Evolutionary conservation across 35 echinoderm and acorn worm species (phyloP), one percentile per base, ranked within the genome.

Genomic region (Stichopus chloronotus): DNA sequence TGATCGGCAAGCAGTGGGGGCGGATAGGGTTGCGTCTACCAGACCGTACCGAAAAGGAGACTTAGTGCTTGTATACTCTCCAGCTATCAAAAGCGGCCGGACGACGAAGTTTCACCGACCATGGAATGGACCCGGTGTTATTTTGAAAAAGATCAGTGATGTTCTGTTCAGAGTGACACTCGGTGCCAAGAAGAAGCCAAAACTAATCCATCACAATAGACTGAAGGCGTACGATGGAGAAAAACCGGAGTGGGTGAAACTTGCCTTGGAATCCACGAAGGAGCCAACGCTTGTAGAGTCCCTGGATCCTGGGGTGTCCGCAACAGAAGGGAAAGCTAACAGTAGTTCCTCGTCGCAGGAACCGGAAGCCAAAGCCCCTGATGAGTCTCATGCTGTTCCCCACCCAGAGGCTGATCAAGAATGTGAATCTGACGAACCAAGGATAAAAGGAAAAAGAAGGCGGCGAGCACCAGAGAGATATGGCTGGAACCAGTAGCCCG

Each of bases 81-180:
- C 74, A 19, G 72, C 16, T 21, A 20, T 61, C 5, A 92, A 92
- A 59, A 80, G 82, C 13, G 91, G 91, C 9, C 23, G 20, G 8
- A 80, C 91, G 9, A 24, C 91, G 57, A 92, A 92, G 25, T 57
- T 58, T 21, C 23, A 56, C 57, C 7, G 57, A 58, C 91, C 55
- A 59, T 92, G 91, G 77, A 8, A 79, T 10, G 91, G 91, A 12
- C 91, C 57, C 2, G 74, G 21, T 13, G 52, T 60, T 24, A 58
- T 92, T 54, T 14, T 92, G 2, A 81, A 92, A 54, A 80, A 78
- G 7, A 92, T 92, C 2, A 92, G 82, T 55, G 77, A 92, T 25
- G 21, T 92, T 9, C 56, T 92, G 17, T 92, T 80, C 25, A 11
- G 76, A 78, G 78, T 82, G 23, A 78, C 55, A 5, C 20, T 78